Evolutionary conservation across 2,888 invertebrate genomes (phyloP).

Genomic region (Melangyna quadrimaculata): DNA sequence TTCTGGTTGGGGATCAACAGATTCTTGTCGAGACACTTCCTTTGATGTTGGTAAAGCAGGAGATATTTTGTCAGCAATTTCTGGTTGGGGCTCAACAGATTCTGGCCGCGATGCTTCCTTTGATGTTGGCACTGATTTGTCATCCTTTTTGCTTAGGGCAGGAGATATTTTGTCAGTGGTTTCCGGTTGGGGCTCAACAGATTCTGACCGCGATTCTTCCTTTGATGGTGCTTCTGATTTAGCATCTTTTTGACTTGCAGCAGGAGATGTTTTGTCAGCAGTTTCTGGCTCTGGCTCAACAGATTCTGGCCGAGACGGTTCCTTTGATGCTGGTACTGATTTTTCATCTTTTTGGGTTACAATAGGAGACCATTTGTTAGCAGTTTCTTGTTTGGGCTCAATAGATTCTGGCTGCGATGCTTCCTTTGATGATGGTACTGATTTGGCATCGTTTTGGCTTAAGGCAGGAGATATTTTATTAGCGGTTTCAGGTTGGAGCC

Average conservation of each 20-base stretch:
- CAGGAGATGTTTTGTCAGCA: neutral
- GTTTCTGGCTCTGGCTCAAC: neutral
- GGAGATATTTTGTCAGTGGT: neutral
- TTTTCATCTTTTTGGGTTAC: neutral
- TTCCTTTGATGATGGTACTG: conserved; percentile 48
- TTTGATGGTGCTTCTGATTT: conserved; percentile 35
- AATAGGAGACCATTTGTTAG: neutral
- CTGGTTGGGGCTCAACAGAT: neutral
- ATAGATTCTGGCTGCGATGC: conserved; percentile 55
- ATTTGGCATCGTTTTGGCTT: conserved; percentile 71
- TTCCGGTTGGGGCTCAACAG: conserved; percentile 20
- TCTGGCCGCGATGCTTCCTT: neutral
- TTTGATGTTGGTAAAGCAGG: neutral
- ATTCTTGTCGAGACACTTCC: conserved; percentile 63
- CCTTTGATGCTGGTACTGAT: neutral
- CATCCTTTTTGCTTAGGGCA: neutral
- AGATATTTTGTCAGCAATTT: neutral
- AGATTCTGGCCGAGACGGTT: neutral
- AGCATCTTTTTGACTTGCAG: conserved; percentile 20
- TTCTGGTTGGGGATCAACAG: conserved; percentile 19
- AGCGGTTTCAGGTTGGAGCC: neutral
- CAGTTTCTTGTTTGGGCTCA: neutral
- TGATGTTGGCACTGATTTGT: neutral
- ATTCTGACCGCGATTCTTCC: conserved; percentile 64
- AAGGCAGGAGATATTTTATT: neutral